Evolutionary conservation across 2,888 invertebrate genomes (phyloP).

Genomic region (Pyralis farinalis): DNA sequence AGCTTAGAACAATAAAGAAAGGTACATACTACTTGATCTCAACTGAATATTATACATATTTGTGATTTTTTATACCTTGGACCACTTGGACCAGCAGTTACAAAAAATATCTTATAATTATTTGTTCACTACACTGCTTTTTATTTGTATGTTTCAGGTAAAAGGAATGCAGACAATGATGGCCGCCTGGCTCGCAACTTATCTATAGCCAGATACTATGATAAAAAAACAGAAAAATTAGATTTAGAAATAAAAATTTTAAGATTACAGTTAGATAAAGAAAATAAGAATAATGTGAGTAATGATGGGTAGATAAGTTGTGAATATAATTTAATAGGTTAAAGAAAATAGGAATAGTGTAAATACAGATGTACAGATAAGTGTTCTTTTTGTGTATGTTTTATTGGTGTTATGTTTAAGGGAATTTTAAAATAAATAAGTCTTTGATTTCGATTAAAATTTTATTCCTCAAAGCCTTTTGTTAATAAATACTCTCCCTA

Average conservation of each 20-base stretch:
- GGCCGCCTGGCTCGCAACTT: constrained; percentile 6
- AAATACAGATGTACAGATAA: neutral
- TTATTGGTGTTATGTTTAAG: neutral
- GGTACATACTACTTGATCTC: too few species aligned
- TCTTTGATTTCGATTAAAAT: neutral
- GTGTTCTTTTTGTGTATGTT: neutral
- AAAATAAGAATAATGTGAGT: neutral
- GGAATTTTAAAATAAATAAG: neutral
- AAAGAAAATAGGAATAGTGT: neutral
- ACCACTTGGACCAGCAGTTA: too few species aligned
- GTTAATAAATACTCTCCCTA: too few species aligned
- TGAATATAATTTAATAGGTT: neutral
- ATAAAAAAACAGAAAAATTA: constrained; percentile 5
- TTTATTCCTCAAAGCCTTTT: too few species aligned
- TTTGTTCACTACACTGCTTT: too few species aligned
- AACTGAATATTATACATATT: too few species aligned
- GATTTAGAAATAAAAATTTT: constrained; percentile 5
- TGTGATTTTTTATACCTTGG: too few species aligned
- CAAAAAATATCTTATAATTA: too few species aligned
- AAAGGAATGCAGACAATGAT: constrained; percentile 3
- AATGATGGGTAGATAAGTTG: neutral
- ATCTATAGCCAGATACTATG: constrained; percentile 5
- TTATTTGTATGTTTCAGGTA: constrained; percentile 5
- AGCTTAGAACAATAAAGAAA: too few species aligned
- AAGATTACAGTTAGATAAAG: neutral